phyloP scores from a whole-genome alignment of 2,113 vertebrate genomes.

The Arenaria interpres region DNA sequence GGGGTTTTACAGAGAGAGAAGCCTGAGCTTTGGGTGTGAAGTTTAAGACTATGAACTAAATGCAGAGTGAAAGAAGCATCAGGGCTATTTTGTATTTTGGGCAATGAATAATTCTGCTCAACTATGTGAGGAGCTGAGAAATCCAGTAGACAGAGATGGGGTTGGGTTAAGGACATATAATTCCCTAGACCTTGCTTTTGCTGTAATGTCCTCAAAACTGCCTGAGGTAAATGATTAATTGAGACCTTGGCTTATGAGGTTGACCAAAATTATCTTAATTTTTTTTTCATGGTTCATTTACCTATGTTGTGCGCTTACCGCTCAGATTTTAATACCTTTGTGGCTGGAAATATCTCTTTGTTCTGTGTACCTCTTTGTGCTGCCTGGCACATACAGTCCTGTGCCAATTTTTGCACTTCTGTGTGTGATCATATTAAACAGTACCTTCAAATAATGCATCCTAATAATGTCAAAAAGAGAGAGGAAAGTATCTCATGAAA shows the following conservation, averaged over 20 bases:
- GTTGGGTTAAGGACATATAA: too few relatives aligned
- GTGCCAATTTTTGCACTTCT: not conserved
- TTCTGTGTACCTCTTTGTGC: not conserved
- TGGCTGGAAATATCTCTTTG: not conserved
- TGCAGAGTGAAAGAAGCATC: not conserved
- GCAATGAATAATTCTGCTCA: fast-evolving
- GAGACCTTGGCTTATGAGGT: not conserved
- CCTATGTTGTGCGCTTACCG: too few relatives aligned
- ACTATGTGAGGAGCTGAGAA: not conserved
- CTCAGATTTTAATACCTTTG: not conserved
- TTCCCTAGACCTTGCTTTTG: not conserved
- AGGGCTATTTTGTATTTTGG: not conserved
- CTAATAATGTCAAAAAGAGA: not conserved
- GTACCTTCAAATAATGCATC: not conserved
- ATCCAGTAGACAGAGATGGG: too few relatives aligned
- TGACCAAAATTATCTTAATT: not conserved
- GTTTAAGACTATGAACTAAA: not conserved
- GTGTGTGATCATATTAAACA: not conserved
- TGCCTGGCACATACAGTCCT: not conserved
- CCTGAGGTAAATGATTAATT: not conserved
- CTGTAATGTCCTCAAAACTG: not conserved
- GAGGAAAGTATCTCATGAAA: not conserved
- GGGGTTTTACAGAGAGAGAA: not conserved
- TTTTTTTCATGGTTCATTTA: not conserved
- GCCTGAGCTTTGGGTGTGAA: too few relatives aligned